Conservation (phyloP, 2,888 invertebrate species). For the Laspeyria flexula region DNA sequence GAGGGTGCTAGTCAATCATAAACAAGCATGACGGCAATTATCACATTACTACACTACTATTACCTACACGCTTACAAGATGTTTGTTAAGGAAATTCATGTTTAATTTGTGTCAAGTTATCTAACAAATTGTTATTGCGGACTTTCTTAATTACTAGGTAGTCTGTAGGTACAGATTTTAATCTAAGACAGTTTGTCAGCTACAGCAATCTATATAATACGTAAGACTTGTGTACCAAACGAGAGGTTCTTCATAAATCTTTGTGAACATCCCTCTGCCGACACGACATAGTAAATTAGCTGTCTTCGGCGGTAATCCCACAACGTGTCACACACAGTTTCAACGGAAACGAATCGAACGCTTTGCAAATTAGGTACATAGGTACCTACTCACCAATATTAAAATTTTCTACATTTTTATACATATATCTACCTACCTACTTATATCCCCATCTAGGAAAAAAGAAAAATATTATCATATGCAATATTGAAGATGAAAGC, state of each 20-base stretch:
- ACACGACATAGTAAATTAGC: slow-evolving; percentile 47
- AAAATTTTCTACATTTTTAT: neutral
- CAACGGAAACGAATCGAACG: slow-evolving; percentile 22
- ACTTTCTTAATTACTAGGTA: neutral
- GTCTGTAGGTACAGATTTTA: neutral
- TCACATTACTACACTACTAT: too few species aligned
- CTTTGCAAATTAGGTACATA: slow-evolving; percentile 27
- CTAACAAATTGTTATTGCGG: neutral
- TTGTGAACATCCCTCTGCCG: slow-evolving; percentile 27
- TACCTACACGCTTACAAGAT: neutral
- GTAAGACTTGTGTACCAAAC: slow-evolving; percentile 38
- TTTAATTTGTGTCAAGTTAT: neutral
- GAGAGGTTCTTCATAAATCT: slow-evolving; percentile 48
- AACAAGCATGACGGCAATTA: too few species aligned
- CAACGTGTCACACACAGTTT: slow-evolving; percentile 39
- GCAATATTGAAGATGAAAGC: slow-evolving; percentile 31
- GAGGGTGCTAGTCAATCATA: neutral
- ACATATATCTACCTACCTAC: neutral
- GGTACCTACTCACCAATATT: neutral
- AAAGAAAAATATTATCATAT: slow-evolving; percentile 23
- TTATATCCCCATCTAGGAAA: slow-evolving; percentile 23
- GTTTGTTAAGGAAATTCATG: neutral
- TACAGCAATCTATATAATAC: slow-evolving; percentile 7
- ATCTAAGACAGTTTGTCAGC: neutral
- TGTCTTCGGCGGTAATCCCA: slow-evolving; percentile 50